Conservation (phyloP, 2,113 vertebrate genomes). For the Boleophthalmus pectinirostris region DNA sequence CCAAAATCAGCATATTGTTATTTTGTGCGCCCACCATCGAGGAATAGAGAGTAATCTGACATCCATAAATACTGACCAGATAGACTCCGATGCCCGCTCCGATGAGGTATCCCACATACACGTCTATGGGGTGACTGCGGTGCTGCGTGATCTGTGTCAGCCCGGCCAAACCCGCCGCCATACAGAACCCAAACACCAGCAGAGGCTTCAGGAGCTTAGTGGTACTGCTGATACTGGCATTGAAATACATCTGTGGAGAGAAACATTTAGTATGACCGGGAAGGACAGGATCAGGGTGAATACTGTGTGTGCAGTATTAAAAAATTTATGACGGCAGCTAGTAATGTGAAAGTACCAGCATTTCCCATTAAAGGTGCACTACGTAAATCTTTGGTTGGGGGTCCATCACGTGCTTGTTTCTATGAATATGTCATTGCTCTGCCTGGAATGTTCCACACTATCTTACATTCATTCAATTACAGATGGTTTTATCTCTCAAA, state of each 20-base stretch:
- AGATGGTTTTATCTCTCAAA: too few relatives aligned
- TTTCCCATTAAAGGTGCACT: too few relatives aligned
- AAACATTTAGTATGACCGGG: neutral
- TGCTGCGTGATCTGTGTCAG: conserved; percentile 96
- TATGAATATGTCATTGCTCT: too few relatives aligned
- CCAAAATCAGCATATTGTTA: too few relatives aligned
- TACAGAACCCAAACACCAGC: conserved; percentile 92
- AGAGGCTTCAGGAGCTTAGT: conserved; percentile 95
- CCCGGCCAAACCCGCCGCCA: conserved; percentile 88
- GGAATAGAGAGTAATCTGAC: too few relatives aligned
- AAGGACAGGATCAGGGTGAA: neutral
- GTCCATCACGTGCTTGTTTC: too few relatives aligned
- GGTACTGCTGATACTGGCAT: conserved; percentile 89
- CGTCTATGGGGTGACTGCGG: conserved; percentile 92
- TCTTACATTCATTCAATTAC: too few relatives aligned
- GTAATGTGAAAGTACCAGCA: too few relatives aligned
- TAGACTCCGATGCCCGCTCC: conserved; percentile 92
- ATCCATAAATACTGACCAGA: conserved; percentile 82
- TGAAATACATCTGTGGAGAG: conserved; percentile 89
- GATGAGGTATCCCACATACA: conserved; percentile 94
- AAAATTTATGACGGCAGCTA: too few relatives aligned
- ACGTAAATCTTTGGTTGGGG: too few relatives aligned
- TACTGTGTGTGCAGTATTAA: neutral
- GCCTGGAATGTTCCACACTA: too few relatives aligned
- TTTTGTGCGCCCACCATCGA: too few relatives aligned